Conservation (phyloP, 2,888 invertebrate species). For the Meta bourneti region DNA sequence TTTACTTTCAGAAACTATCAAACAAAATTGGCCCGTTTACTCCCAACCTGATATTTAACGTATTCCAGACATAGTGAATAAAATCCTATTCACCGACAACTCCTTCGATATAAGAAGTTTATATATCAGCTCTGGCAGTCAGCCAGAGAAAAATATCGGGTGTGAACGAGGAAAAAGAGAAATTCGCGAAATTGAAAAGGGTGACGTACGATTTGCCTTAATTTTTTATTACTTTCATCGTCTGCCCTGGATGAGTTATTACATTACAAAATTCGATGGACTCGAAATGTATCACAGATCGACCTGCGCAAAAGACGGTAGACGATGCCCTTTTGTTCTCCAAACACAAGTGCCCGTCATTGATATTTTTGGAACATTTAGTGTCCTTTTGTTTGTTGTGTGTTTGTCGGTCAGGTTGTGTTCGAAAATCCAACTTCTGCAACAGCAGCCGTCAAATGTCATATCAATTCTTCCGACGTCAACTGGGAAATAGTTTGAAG, state of each 20-base stretch:
- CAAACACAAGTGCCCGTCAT: background rate
- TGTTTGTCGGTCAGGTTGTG: background rate
- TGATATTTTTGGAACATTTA: background rate
- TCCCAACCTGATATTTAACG: too few relatives aligned
- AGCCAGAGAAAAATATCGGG: conserved; percentile 47
- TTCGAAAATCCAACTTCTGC: conserved; percentile 7
- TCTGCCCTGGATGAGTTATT: conserved; percentile 10
- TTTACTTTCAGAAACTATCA: too few relatives aligned
- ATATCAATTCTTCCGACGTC: conserved; percentile 38
- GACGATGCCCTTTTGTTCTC: background rate
- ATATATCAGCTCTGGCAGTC: conserved; percentile 43
- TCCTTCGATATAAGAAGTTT: background rate
- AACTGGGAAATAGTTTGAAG: conserved; percentile 23
- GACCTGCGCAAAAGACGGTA: conserved; percentile 26
- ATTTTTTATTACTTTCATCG: conserved; percentile 23
- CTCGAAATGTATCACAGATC: conserved; percentile 32
- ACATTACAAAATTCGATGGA: conserved; percentile 52
- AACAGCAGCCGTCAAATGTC: conserved; percentile 3
- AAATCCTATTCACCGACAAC: too few relatives aligned
- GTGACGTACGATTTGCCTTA: conserved; percentile 46
- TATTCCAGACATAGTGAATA: too few relatives aligned
- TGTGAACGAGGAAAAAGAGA: conserved; percentile 32
- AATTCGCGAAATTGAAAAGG: conserved; percentile 59
- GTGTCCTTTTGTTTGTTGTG: conserved; percentile 15
- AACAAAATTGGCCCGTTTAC: too few relatives aligned